These are phyloP conservation scores for Lepidocyrtoides sp. DNA, from an alignment of 2,888 invertebrate genomes.

Conservation along the genomic window DNA sequence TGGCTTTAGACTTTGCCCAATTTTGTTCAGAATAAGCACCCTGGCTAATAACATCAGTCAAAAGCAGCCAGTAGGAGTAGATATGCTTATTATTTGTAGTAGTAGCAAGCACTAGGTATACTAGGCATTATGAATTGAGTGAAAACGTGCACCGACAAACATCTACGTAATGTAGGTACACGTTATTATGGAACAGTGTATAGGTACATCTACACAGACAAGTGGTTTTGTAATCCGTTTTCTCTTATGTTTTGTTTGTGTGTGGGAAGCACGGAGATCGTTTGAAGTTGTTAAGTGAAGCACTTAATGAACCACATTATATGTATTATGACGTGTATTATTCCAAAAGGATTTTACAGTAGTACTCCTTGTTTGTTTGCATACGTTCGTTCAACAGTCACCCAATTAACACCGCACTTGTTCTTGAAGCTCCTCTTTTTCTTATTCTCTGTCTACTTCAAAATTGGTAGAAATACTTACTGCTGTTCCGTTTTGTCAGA, in stretches of 20 bases:
- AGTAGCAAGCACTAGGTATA: too few species aligned
- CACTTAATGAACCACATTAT: conserved; percentile 76
- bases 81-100: neutral
- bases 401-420: conserved; percentile 39
- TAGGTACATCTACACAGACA: too few species aligned
- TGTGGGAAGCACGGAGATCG: conserved; percentile 54
- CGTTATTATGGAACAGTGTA: too few species aligned
- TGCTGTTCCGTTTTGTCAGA: neutral
- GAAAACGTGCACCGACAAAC: neutral
- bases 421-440: conserved; percentile 6
- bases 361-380: neutral
- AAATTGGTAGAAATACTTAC: neutral
- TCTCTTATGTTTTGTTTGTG: conserved; percentile 6
- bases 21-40: conserved; percentile 30
- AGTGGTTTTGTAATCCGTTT: conserved; percentile 33
- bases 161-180: neutral
- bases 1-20: conserved; percentile 12
- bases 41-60: conserved; percentile 50
- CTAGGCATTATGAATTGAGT: too few species aligned
- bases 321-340: conserved; percentile 41
- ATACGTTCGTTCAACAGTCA: conserved; percentile 23
- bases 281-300: conserved; percentile 74
- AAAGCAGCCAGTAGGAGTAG: neutral
- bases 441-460: neutral
- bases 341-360: conserved; percentile 17